Base-by-base conservation (phyloP, 2,888 invertebrate genomes). In the Drosophila phalerata region DNA sequence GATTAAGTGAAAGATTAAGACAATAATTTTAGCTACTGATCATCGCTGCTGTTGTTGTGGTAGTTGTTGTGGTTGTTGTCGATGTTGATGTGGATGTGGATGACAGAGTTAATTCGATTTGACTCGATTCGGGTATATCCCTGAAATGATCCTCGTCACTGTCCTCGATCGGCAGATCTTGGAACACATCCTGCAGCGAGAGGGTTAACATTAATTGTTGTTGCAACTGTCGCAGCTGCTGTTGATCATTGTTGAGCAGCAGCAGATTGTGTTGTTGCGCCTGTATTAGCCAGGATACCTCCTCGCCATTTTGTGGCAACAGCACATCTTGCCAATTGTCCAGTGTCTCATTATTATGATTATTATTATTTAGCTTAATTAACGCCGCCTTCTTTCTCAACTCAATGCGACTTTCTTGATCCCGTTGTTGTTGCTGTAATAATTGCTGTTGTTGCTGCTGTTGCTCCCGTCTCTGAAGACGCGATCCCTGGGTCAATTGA, bases 241-340 rank as follows among this genome's bases (percentile, higher is more conserved):
- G 17, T 2, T 43, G 52, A 30, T 37, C 43, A 28, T 10, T 56
- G 42, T 8, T 40, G 6, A 22, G 42, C 55, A 55, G 40, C 19
- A 22, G 13, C 0, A 43, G 25, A 17, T 19, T 62, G 25, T 55
- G 28, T 11, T 55, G 42, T 1, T 57, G 40, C 2, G 32, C 37
- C 11, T 53, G 43, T 15, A 43, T 15, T n/a, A 56, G 55, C 32
- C 55, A 34, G 3, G 8, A 22, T 5, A 56, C 25, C 13, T 79
- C 74, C 40, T 57, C 48, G 4, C 1, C 22, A 38, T 15, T 6
- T 6, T 43, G 55, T 8, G 34, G 37, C 37, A 40, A 0, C 9
- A 52, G 0, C 3, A 22, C 45, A 37, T 70, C 77, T 11, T 47
- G 49, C 70, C 70, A 76, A 3, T 17, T 30, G 5, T 76, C 76